Base-by-base conservation (phyloP, 2,113 vertebrate genomes). In the Lophotis ruficrista region DNA sequence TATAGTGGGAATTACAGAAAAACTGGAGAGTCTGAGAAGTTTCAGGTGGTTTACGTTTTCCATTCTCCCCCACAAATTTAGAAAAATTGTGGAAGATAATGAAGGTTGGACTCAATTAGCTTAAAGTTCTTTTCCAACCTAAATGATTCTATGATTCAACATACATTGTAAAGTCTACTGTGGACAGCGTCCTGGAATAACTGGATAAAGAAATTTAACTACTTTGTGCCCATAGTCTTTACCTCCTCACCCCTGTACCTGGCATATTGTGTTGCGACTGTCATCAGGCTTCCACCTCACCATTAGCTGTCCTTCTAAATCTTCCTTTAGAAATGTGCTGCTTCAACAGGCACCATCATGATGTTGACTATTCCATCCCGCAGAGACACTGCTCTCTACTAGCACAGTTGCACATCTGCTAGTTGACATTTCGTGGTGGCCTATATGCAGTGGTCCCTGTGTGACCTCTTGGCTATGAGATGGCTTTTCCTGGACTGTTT, bases 401-500 rank as follows among this genome's bases (percentile, higher is more conserved):
- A 56, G 53, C 0, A 1, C n/a, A 50, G 24, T 7, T 79, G 65
- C 27, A 27, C 33, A 58, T 27, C 45, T 65, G 12, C 21, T 30
- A 41, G 41, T 50, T 83, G 68, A 58, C 25, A 11, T 86, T 72
- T 76, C 5, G 2, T 45, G n/a, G 22, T 84, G 60, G 6, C 16
- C n/a, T 4, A 0, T 38, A 45, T 53, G 19, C 57, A 38, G 1
- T 33, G n/a, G 22, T 50, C 61, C 22, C 0, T 48, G 7, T 75
- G 41, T 84, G 69, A 78, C 8, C 31, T 58, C 47, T 58, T 58
- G 28, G 33, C 50, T 37, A 24, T 28, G n/a, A 75, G 19, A 6
- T 37, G 47, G 4, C 16, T 93, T 79, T 92, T 82, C 7, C 43
- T 38, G 7, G 2, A 22, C 31, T 85, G 16, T 71, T 77, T 91